Evolutionary conservation across 2,888 invertebrate species (phyloP), one percentile per base, ranked within the genome.

Genomic region (Bibio marci): DNA sequence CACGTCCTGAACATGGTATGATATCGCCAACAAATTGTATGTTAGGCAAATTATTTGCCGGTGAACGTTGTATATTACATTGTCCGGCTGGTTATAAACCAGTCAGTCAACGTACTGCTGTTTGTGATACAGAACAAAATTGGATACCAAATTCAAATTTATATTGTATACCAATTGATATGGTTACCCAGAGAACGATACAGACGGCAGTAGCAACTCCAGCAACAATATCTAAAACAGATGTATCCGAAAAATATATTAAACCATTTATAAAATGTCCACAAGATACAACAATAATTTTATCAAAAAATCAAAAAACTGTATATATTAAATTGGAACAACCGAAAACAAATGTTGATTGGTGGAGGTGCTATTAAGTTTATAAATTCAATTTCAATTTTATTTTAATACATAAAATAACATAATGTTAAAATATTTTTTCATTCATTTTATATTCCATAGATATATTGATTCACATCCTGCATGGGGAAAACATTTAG

Each of bases 181-280:
- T 35, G 35, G 42, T 17, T 8, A 26, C 12, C 26, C 14, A 13
- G 14, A 37, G 17, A 22, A 31, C 30, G 4, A 13, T 17, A 6
- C 4, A 14, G 10, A 14, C 36, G 13, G 38, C 31, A 19, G 19
- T 31, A 11, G 17, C 32, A 26, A 32, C 37, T 30, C 28, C 15
- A 14, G 18, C 35, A 25, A 15, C 31, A 15, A 4, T 17, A 22
- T 11, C 15, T 17, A 17, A 12, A 27, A 6, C 36, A 41, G 32
- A 27, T 35, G 30, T 25, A 36, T n/a, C 31, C 6, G 35, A 49
- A 57, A 62, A 59, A 43, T 52, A 57, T 37, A 59, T 64, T 31
- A 58, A 63, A 41, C 69, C 73, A 15, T 72, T 65, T 47, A 75
- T 79, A 44, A 69, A 66, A 47, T 79, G 78, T 50, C 76, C 78